A percentile compares a stretch with the other conserved stretches of the same genome.
These are phyloP conservation scores for Uropsilus gracilis DNA, from an alignment of 2,113 vertebrate genomes.

Conservation along the genomic window DNA sequence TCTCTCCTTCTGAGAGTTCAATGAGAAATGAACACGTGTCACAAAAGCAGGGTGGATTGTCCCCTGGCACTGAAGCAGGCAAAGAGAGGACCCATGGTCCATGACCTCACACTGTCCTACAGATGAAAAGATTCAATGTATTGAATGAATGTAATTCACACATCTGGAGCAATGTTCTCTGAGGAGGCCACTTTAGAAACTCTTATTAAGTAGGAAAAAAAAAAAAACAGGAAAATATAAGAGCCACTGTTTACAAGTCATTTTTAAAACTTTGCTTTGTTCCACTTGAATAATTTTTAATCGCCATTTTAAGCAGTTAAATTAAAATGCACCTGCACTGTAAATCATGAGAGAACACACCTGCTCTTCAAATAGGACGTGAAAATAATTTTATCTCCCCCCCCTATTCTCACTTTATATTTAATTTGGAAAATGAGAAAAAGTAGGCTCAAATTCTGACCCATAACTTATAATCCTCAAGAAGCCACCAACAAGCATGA, in stretches of 20 bases:
- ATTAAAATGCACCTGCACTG: slow-evolving; percentile 82
- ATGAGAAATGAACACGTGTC: slow-evolving; percentile 29
- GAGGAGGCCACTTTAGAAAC: slow-evolving; percentile 25
- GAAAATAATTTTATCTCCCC: slow-evolving; percentile 48
- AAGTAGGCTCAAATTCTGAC: slow-evolving; percentile 47
- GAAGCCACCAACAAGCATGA: not conserved
- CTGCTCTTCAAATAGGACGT: slow-evolving; percentile 71
- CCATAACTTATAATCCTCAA: not conserved
- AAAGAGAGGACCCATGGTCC: not conserved
- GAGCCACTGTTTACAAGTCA: slow-evolving; percentile 80
- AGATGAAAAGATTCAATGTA: not conserved
- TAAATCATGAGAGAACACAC: slow-evolving; percentile 58
- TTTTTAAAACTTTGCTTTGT: slow-evolving; percentile 80
- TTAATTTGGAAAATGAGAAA: slow-evolving; percentile 42
- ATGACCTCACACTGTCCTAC: not conserved
- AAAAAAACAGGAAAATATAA: slow-evolving; percentile 69
- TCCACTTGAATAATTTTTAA: slow-evolving; percentile 74
- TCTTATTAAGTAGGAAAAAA: slow-evolving; percentile 20
- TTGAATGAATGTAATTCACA: not conserved
- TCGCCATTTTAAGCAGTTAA: slow-evolving; percentile 52
- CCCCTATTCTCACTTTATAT: slow-evolving; percentile 40
- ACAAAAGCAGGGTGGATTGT: not conserved
- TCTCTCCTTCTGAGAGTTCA: not conserved
- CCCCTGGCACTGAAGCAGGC: not conserved
- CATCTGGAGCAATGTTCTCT: not conserved